Base-by-base conservation (phyloP, 2,888 invertebrate species). In the Gryllus longicercus region DNA sequence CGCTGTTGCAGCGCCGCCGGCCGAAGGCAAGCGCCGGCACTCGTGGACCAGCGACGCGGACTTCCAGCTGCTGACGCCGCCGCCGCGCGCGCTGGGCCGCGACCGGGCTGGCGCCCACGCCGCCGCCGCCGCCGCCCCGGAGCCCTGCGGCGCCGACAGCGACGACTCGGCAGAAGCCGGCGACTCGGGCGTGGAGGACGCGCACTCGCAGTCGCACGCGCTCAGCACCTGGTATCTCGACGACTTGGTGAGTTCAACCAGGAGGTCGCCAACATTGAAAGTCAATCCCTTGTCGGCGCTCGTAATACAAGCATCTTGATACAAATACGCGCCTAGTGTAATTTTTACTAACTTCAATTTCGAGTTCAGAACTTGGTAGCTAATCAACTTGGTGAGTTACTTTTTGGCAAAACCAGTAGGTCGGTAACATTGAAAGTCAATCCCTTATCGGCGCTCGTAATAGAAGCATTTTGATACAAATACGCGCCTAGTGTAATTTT, bases 11-110 rank as follows among this genome's bases (percentile, higher is more conserved):
- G 38, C 38, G 38, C 8, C 38, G 8, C 8, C 83, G 85, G 86
- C 84, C 79, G 86, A 86, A 81, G 83, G 85, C 82, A 86, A 86
- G 83, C 83, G 85, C 79, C 85, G 86, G 76, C 85, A 86, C 83
- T 86, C 86, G 38, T 85, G 85, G 85, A 84, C 84, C 83, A 85
- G 84, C 82, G 85, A 85, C 82, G 83, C 83, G 79, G 84, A 85
- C 79, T 83, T 84, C 77, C 85, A 84, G 77, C 81, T 83, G 21
- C 84, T 83, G 79, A n/a, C 16, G 1, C 16, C 63, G 63, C 63
- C n/a, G 14, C 84, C 84, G 50, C 50, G 23, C 51, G 78, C 78
- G 18, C 25, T 50, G 21, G 51, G 21, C 12, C 75, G 75, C 51
- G 51, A 21, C 78, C 76, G 77, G 75, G 80, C 80, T 77, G 21